phyloP scores from a whole-genome alignment of 2,797 vertebrate genomes.

The Muscicapa comitata region DNA sequence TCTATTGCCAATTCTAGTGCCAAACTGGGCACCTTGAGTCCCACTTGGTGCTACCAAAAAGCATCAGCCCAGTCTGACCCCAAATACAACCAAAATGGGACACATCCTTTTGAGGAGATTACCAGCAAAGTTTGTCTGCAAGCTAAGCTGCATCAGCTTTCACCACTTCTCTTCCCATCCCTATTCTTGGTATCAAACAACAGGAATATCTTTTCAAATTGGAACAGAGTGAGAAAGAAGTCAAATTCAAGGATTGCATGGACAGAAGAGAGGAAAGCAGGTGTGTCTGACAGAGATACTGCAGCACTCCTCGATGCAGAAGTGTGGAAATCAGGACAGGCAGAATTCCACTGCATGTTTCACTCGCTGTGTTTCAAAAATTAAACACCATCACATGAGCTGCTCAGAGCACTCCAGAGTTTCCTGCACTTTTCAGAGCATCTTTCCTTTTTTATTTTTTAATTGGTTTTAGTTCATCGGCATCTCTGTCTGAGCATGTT shows the following conservation, averaged over 20 bases:
- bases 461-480: background rate
- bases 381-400: background rate
- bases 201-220: background rate
- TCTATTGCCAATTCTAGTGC: background rate
- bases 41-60: background rate
- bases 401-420: background rate
- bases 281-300: rapidly evolving
- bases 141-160: background rate
- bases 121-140: background rate
- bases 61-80: background rate
- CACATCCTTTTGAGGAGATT: background rate
- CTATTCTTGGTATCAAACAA: background rate
- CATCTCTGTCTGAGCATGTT: background rate
- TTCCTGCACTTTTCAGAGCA: background rate
- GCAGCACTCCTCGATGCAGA: background rate
- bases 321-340: background rate
- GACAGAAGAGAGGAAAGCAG: background rate
- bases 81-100: background rate
- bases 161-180: background rate
- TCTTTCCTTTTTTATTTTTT: background rate
- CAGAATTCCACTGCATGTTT: background rate
- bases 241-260: rapidly evolving
- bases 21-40: background rate
- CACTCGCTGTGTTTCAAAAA: background rate
- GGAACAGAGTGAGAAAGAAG: background rate